Evolutionary conservation across 1,140 invertebrate genomes (phyloP).

Genomic region (Ceratina japonica): DNA sequence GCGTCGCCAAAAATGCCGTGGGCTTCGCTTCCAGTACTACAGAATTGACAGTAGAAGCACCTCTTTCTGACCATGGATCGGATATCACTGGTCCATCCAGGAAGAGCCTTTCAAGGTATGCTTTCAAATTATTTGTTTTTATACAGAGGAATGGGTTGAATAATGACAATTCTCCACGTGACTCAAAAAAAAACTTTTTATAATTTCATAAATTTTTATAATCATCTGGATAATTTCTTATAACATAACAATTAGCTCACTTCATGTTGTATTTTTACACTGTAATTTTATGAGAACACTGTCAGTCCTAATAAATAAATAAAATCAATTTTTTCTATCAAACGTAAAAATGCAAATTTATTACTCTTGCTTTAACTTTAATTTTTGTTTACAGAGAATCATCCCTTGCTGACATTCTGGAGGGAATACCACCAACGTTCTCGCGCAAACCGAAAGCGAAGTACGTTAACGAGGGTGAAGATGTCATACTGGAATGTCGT

Average conservation of each 20-base stretch:
- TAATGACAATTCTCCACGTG: too few species aligned
- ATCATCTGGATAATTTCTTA: too few species aligned
- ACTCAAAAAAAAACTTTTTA: too few species aligned
- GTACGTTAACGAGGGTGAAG: constrained; percentile 88
- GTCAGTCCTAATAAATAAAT: too few species aligned
- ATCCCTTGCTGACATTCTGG: constrained; percentile 92
- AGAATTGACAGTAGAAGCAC: constrained; percentile 92
- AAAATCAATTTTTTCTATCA: too few species aligned
- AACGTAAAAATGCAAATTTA: too few species aligned
- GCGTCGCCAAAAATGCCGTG: constrained; percentile 96
- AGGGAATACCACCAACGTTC: constrained; percentile 96
- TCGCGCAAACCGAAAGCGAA: constrained; percentile 91
- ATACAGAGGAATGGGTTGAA: too few species aligned
- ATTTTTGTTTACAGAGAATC: constrained; percentile 84
- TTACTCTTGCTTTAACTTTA: too few species aligned
- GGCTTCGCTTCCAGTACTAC: constrained; percentile 96
- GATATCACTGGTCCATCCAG: constrained; percentile 89
- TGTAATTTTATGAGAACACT: too few species aligned
- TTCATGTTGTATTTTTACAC: neutral
- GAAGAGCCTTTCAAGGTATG: constrained; percentile 86
- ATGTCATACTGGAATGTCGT: constrained; percentile 90
- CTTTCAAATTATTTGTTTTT: neutral
- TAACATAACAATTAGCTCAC: too few species aligned
- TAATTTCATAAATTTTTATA: too few species aligned
- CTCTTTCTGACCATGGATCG: constrained; percentile 92